Base-by-base conservation (phyloP, 2,113 vertebrate genomes). In the Copsychus sechellarum region DNA sequence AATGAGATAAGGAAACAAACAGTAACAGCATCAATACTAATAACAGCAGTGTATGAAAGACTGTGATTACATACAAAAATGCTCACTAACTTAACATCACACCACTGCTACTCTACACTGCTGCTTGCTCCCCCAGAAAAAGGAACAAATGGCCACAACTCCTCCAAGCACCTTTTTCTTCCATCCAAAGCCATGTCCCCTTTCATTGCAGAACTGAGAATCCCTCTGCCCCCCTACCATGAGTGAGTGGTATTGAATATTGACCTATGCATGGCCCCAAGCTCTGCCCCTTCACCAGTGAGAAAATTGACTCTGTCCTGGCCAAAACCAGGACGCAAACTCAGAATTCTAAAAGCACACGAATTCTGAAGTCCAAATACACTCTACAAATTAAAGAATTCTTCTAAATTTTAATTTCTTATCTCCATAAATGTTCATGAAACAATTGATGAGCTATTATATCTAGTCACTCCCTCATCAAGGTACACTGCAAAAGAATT, bases 51-150 rank as follows among this genome's bases (percentile, higher is more conserved):
- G 6, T 29, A 14, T 17, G n/a, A 43, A 64, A 34, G 34, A 20
- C 16, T 48, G 29, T 31, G 43, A 34, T 36, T 60, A 5, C 43
- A 43, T 23, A 34, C 42, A 51, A 50, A 86, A 43, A 60, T 60
- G 26, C 4, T 26, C 36, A 22, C 26, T 29, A 65, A 29, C 15
- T 20, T 16, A 2, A 20, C 42, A 20, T 18, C 36, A 43, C 36
- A 0, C 0, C 17, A 58, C 25, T 31, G 31, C 14, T 22, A 51
- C 9, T 11, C 25, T 1, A 3, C 23, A 50, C 13, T 26, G 14
- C 33, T 26, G 26, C 14, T 53, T 69, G 5, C 28, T 60, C 8
- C 22, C 26, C 18, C 14, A 23, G 45, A 23, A 43, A 60, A 51
- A 51, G 26, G 36, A 77, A 19, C 21, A 43, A 77, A 36, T 67